Evolutionary conservation across 2,797 vertebrate species (phyloP), one percentile per base, ranked within the genome.

Genomic region (Coilia nasus): DNA sequence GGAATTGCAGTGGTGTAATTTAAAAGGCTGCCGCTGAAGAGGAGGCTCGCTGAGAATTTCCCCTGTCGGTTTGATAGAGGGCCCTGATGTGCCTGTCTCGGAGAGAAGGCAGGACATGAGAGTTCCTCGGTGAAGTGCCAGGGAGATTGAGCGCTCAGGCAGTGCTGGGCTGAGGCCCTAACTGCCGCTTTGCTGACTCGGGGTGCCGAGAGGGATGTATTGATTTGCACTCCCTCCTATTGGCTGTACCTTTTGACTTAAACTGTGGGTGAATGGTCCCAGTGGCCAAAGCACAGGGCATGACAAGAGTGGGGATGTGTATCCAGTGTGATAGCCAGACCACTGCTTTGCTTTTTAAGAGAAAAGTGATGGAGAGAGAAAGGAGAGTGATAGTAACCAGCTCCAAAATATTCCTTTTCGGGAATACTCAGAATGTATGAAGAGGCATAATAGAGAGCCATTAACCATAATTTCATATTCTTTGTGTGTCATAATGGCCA

Each of bases 11-110:
- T 15, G 35, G 71, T 21, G 71, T 78, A 78, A 78, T 78, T 78
- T 78, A 78, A 78, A 78, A 78, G 71, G 71, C 71, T 78, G 71
- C 31, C 21, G 71, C 35, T 78, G 71, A 78, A 78, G 71, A 78
- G 71, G 35, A 78, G 31, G 71, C 71, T 78, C 35, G 19, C 17
- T 5, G 35, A 78, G 71, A 44, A 41, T 78, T 78, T 78, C 35
- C 71, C 35, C 71, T 44, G 71, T 78, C 71, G 71, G 71, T 78
- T 78, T 78, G 71, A 78, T 78, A 17, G 71, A 78, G 17, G 71
- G 71, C 17, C 71, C 71, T 78, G 71, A 78, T 78, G 71, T 21
- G 71, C 71, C 71, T 78, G 71, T 78, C 71, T 78, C 71, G 0
- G 71, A 6, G 71, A 78, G 71, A 41, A 78, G 71, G 71, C 71